These are phyloP conservation scores for Hirundichthys speculiger DNA, from an alignment of 2,113 vertebrate species.

Conservation along the genomic window DNA sequence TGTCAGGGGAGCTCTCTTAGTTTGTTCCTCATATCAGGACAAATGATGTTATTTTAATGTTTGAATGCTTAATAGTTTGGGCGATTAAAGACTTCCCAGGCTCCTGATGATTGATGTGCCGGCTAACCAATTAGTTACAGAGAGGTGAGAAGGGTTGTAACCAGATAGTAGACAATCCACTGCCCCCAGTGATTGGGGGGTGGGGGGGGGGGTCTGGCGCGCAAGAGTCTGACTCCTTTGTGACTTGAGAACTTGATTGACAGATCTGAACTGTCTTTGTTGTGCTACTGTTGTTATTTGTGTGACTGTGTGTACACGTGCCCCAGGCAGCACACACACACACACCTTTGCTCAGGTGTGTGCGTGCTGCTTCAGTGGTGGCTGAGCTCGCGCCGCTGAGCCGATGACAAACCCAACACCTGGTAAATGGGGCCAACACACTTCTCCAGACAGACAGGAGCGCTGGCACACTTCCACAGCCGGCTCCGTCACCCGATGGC, in stretches of 20 bases:
- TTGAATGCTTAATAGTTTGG: slow-evolving; percentile 1
- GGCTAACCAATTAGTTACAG: slow-evolving; percentile 52
- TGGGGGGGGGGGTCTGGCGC: too few species aligned
- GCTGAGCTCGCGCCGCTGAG: slow-evolving; percentile 33
- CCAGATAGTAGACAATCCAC: slow-evolving; percentile 70
- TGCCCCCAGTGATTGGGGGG: slow-evolving; percentile 20
- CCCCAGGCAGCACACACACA: slow-evolving; percentile 40
- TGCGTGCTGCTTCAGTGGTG: slow-evolving; percentile 37
- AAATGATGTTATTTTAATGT: neutral
- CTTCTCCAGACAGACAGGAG: slow-evolving; percentile 4
- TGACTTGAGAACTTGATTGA: slow-evolving; percentile 48
- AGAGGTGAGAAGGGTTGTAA: slow-evolving; percentile 68
- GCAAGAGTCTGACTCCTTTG: too few species aligned
- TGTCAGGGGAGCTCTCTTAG: too few species aligned
- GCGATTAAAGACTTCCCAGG: slow-evolving; percentile 19
- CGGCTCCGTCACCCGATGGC: slow-evolving; percentile 18
- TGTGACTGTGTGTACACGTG: slow-evolving; percentile 20
- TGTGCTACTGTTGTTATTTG: slow-evolving; percentile 52
- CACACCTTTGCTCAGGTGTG: slow-evolving; percentile 61
- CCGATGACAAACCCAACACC: slow-evolving; percentile 54
- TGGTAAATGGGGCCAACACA: slow-evolving; percentile 52
- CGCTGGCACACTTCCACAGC: slow-evolving; percentile 42
- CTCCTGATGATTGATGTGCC: slow-evolving; percentile 60
- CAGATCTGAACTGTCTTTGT: slow-evolving; percentile 29
- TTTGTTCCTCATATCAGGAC: too few species aligned